Evolutionary conservation across 2,113 vertebrate genomes (phyloP).

Genomic region (Morone chrysops): DNA sequence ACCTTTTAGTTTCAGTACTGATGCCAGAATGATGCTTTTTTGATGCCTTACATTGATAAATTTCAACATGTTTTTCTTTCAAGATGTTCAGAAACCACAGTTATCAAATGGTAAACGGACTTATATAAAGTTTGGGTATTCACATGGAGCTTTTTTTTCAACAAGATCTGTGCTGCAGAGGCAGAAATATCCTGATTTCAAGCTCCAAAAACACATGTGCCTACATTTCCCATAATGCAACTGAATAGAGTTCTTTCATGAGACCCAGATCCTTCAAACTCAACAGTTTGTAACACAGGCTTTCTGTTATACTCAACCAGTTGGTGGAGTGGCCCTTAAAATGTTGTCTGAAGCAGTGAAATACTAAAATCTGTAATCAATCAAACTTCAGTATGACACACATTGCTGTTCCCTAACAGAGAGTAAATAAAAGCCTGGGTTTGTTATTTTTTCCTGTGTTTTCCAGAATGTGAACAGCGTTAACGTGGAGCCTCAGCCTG

Average conservation of each 20-base stretch:
- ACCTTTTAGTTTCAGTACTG: too few relatives aligned
- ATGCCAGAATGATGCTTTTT: too few relatives aligned
- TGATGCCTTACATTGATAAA: background rate
- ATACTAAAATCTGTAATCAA: background rate
- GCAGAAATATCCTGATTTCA: background rate
- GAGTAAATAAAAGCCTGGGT: background rate
- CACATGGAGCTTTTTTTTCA: too few relatives aligned
- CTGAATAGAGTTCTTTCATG: background rate
- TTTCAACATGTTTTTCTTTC: background rate
- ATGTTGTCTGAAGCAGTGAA: background rate
- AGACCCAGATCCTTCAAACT: background rate
- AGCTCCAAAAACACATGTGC: background rate
- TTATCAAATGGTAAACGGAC: too few relatives aligned
- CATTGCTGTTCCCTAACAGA: too few relatives aligned
- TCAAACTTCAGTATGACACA: background rate
- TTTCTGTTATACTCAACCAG: background rate
- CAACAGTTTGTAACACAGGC: background rate
- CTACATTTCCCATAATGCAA: constrained; percentile 4
- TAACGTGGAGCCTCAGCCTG: constrained; percentile 71
- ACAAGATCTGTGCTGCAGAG: too few relatives aligned
- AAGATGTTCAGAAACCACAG: background rate
- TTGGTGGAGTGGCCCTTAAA: background rate
- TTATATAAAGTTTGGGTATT: too few relatives aligned
- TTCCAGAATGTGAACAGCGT: constrained; percentile 80
- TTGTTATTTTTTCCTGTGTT: constrained; percentile 14